These are phyloP conservation scores for Acanthopagrus latus DNA, from an alignment of 2,797 vertebrate genomes.

Conservation along the genomic window DNA sequence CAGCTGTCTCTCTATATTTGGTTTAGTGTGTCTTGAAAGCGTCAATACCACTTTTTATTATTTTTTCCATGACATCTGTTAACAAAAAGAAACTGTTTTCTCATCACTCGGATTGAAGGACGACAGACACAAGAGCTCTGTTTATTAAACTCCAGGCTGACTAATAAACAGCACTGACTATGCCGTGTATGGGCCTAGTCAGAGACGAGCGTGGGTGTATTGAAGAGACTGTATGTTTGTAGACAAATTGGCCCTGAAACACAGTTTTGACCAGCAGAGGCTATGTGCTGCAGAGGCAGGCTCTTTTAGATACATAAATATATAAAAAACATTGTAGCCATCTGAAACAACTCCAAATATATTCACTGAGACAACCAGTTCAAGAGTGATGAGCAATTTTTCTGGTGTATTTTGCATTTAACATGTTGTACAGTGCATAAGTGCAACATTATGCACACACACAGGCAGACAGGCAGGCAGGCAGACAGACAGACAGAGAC, in stretches of 20 bases:
- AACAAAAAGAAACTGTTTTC: constrained; percentile 43
- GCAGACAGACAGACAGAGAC: constrained; percentile 33
- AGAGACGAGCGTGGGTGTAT: constrained; percentile 21
- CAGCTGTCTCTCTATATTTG: background rate
- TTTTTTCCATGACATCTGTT: background rate
- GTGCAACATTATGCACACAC: too few relatives aligned
- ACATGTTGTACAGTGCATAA: constrained; percentile 9
- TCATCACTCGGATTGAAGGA: constrained; percentile 19
- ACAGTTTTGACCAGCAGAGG: constrained; percentile 40
- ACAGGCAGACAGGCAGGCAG: constrained; percentile 3
- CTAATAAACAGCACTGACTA: constrained; percentile 47
- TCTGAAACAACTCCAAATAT: background rate
- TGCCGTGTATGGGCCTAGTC: constrained; percentile 18
- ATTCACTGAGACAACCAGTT: background rate
- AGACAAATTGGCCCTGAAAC: constrained; percentile 28
- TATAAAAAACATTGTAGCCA: background rate
- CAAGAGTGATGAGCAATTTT: constrained; percentile 13
- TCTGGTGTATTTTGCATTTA: background rate
- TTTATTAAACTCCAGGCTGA: constrained; percentile 58
- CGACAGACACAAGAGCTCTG: constrained; percentile 37
- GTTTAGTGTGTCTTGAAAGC: background rate
- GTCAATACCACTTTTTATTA: background rate
- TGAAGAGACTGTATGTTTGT: constrained; percentile 30
- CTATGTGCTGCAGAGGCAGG: constrained; percentile 21
- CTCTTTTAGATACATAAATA: constrained; percentile 5